Conservation (phyloP, 2,888 invertebrate genomes). For the Mantis religiosa region DNA sequence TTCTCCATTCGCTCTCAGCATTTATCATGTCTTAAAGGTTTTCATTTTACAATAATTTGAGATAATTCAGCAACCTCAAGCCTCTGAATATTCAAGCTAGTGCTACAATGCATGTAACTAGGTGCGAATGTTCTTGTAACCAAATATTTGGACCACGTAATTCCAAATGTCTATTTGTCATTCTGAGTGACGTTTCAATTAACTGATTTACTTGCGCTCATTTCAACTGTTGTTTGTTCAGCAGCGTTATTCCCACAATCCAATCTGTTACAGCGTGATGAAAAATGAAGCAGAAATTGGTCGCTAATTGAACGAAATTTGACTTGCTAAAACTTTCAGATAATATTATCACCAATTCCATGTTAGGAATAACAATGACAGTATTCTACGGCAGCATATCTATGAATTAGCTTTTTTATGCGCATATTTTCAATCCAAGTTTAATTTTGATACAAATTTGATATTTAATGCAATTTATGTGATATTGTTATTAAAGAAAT, state of each 20-base stretch:
- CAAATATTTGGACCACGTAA: not conserved
- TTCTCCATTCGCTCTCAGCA: too few relatives aligned
- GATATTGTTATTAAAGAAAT: too few relatives aligned
- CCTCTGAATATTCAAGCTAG: not conserved
- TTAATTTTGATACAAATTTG: too few relatives aligned
- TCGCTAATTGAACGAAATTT: not conserved
- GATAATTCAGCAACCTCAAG: too few relatives aligned
- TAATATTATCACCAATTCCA: not conserved
- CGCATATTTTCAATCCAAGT: too few relatives aligned
- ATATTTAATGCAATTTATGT: too few relatives aligned
- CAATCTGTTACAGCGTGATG: not conserved
- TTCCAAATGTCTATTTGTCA: not conserved
- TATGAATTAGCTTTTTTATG: too few relatives aligned
- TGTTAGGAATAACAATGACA: not conserved
- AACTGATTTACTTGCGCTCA: not conserved
- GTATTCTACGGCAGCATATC: too few relatives aligned
- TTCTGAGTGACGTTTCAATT: not conserved
- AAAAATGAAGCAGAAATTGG: not conserved
- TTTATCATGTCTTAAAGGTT: too few relatives aligned
- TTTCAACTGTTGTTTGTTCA: not conserved
- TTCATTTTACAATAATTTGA: too few relatives aligned
- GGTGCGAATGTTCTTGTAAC: not conserved
- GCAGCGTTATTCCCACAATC: not conserved
- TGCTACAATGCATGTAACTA: not conserved
- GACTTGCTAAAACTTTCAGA: not conserved